A percentile compares a stretch with the other conserved stretches of the same genome.
Conservation (phyloP, 1,140 invertebrate species). For the Drosophila prosaltans region DNA sequence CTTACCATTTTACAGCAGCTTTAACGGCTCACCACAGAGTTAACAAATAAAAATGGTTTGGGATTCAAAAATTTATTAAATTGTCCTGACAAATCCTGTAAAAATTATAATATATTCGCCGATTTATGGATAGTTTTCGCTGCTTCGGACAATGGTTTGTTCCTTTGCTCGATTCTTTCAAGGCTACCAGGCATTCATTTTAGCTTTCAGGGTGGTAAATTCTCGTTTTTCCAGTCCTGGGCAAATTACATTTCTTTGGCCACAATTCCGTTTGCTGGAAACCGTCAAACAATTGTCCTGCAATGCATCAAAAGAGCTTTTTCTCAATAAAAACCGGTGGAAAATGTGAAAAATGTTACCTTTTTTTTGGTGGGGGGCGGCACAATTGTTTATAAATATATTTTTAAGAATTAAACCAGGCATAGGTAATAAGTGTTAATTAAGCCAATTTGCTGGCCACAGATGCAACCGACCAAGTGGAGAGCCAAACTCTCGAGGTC, state of each 20-base stretch:
- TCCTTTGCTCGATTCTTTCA: no score
- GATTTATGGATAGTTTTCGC: no score
- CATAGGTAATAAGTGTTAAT: conserved; percentile 57
- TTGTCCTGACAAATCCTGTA: background rate
- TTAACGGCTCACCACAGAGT: no score
- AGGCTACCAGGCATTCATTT: no score
- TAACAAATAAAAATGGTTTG: background rate
- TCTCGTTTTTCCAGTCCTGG: background rate
- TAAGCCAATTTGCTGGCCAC: conserved; percentile 46
- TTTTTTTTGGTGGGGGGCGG: background rate
- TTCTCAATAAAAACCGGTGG: background rate
- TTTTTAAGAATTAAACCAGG: conserved; percentile 53
- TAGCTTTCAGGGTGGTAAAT: no score
- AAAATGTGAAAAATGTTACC: conserved; percentile 35
- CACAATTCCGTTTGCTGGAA: background rate
- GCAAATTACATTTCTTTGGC: background rate
- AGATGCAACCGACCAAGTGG: conserved; percentile 7
- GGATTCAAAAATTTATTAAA: background rate
- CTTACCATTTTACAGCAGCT: no score
- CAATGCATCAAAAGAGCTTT: conserved; percentile 3
- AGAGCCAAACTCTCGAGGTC: conserved; percentile 15
- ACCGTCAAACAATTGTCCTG: conserved; percentile 1
- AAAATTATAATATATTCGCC: no score
- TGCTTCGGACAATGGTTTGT: no score
- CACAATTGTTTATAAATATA: conserved; percentile 30